These are phyloP conservation scores for Seira sanloemensis DNA, from an alignment of 2,888 invertebrate genomes.

Conservation along the genomic window DNA sequence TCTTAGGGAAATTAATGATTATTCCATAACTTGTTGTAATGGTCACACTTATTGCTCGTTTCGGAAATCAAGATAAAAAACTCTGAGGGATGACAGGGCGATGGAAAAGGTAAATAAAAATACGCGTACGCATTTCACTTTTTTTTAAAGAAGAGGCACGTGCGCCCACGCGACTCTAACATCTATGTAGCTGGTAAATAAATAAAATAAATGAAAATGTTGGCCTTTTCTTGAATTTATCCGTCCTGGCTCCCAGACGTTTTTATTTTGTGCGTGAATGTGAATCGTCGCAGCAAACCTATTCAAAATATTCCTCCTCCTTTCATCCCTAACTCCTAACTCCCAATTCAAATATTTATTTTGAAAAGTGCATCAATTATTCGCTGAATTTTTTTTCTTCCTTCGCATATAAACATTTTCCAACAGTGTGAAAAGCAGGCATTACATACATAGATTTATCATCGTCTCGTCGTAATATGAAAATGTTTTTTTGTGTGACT, in stretches of 20 bases:
- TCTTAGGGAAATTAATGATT: conserved; percentile 44
- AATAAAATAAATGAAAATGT: too few species aligned
- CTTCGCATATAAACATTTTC: too few species aligned
- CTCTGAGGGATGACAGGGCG: background rate
- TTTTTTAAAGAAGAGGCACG: background rate
- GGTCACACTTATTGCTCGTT: conserved; percentile 12
- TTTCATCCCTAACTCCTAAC: too few species aligned
- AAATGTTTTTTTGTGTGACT: background rate
- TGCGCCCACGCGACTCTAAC: conserved; percentile 22
- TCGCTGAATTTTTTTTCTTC: too few species aligned
- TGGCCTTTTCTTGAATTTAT: too few species aligned
- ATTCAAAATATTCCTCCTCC: background rate
- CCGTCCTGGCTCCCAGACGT: too few species aligned
- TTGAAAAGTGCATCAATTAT: background rate
- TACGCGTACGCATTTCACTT: background rate
- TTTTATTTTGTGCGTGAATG: too few species aligned
- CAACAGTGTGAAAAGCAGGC: too few species aligned
- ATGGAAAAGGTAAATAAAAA: background rate
- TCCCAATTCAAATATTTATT: background rate
- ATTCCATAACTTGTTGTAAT: background rate
- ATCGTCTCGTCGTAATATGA: background rate
- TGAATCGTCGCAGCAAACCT: too few species aligned
- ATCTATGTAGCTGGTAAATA: too few species aligned
- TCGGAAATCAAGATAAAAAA: background rate
- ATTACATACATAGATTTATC: too few species aligned